A percentile compares a stretch with the other conserved stretches of the same genome.
Conservation (phyloP, 1,140 invertebrate species). For the Zaprionus camerounensis region DNA sequence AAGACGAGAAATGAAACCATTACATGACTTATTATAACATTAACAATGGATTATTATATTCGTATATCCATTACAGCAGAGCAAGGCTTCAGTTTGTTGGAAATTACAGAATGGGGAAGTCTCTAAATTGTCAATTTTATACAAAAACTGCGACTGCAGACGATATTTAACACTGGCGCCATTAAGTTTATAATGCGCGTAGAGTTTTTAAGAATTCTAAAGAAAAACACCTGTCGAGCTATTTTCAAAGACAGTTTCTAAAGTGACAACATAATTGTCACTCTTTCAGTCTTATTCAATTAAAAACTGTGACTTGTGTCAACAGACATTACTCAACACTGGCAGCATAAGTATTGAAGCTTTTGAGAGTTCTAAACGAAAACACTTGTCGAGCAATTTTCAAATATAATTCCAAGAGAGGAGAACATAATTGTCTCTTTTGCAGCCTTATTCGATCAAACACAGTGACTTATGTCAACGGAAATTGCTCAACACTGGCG, state of each 20-base stretch:
- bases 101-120: not conserved
- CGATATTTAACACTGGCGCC: not conserved
- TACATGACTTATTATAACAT: not conserved
- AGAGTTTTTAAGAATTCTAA: not conserved
- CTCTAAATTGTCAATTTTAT: not conserved
- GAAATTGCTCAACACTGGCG: conserved; percentile 29
- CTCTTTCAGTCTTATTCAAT: not conserved
- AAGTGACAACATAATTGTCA: not conserved
- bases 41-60: not conserved
- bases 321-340: not conserved
- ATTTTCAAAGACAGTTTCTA: not conserved
- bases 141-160: not conserved
- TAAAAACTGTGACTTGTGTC: not conserved
- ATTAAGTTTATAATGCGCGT: not conserved
- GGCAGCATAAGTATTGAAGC: not conserved
- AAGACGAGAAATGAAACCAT: conserved; percentile 1
- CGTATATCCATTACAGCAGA: not conserved
- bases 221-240: not conserved
- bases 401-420: not conserved
- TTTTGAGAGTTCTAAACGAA: not conserved
- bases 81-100: not conserved
- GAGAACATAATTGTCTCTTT: not conserved
- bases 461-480: conserved; percentile 9
- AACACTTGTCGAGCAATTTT: not conserved
- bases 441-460: not conserved